Evolutionary conservation across 2,888 invertebrate genomes (phyloP).

Genomic region (Caenorhabditis sp.): DNA sequence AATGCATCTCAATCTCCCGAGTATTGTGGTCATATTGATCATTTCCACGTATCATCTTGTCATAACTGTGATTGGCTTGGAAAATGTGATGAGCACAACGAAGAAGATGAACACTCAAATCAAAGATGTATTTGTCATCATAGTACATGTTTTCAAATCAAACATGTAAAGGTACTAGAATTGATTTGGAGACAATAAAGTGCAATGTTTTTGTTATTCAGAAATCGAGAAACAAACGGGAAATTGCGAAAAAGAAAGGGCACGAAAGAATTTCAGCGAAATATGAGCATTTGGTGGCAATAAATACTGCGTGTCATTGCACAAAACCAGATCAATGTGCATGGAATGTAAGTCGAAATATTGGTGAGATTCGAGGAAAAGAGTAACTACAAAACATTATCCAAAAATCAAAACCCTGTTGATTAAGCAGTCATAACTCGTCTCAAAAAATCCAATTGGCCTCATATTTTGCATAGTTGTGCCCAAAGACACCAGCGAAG

Average conservation of each 20-base stretch:
- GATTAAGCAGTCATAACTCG: too few species aligned
- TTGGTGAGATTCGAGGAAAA: background rate
- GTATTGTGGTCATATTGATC: background rate
- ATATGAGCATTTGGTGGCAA: slow-evolving; percentile 65
- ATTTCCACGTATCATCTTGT: slow-evolving; percentile 13
- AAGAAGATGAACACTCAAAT: too few species aligned
- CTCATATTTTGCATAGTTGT: too few species aligned
- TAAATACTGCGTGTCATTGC: slow-evolving; percentile 62
- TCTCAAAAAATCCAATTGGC: too few species aligned
- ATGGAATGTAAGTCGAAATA: slow-evolving; percentile 3
- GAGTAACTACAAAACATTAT: too few species aligned
- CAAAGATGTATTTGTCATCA: slow-evolving; percentile 28
- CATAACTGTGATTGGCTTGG: slow-evolving; percentile 29
- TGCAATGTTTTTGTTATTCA: slow-evolving; percentile 7
- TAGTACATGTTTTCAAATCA: slow-evolving; percentile 24
- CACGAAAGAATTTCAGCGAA: slow-evolving; percentile 61
- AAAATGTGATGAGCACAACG: slow-evolving; percentile 28
- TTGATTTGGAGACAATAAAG: background rate
- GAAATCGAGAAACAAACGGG: slow-evolving; percentile 29
- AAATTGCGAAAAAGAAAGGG: slow-evolving; percentile 34
- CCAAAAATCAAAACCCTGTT: too few species aligned
- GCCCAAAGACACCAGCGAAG: too few species aligned
- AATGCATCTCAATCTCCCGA: background rate
- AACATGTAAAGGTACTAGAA: background rate
- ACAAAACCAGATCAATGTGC: slow-evolving; percentile 31